A percentile compares a stretch with the other conserved stretches of the same genome.
Conservation (phyloP, 2,797 vertebrate species). For the Lycodopsis pacificus region DNA sequence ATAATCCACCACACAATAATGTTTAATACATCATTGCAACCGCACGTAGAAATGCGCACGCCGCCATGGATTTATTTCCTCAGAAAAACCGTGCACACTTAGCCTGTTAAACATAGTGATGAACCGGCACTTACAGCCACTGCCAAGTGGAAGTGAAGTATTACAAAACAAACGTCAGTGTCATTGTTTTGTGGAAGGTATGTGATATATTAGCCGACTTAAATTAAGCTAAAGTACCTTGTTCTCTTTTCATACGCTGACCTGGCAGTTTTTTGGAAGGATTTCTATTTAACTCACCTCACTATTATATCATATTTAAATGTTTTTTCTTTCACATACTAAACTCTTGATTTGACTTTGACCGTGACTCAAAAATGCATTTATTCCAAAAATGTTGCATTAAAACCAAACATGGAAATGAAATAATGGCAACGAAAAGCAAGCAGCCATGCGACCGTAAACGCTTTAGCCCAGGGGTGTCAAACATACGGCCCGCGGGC, state of each 20-base stretch:
- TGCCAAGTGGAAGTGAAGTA: slow-evolving; percentile 46
- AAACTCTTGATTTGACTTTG: slow-evolving; percentile 12
- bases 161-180: slow-evolving; percentile 22
- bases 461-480: background rate
- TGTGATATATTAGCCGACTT: background rate
- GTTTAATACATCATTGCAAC: slow-evolving; percentile 21
- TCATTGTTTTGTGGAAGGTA: slow-evolving; percentile 19
- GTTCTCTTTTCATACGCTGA: background rate
- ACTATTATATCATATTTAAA: background rate
- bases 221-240: slow-evolving; percentile 13
- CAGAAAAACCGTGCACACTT: slow-evolving; percentile 13
- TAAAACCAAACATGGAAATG: slow-evolving; percentile 1
- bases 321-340: background rate
- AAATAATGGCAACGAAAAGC: slow-evolving; percentile 11
- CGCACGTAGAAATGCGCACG: background rate
- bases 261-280: background rate
- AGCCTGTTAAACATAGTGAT: slow-evolving; percentile 49
- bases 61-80: slow-evolving; percentile 2
- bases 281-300: background rate
- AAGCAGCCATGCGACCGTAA: background rate
- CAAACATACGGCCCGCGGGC: too few relatives aligned
- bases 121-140: slow-evolving; percentile 39
- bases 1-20: slow-evolving; percentile 32
- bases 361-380: slow-evolving; percentile 37
- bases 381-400: slow-evolving; percentile 9